phyloP scores from a whole-genome alignment of 2,113 vertebrate species.

The Urocynchramus pylzowi region DNA sequence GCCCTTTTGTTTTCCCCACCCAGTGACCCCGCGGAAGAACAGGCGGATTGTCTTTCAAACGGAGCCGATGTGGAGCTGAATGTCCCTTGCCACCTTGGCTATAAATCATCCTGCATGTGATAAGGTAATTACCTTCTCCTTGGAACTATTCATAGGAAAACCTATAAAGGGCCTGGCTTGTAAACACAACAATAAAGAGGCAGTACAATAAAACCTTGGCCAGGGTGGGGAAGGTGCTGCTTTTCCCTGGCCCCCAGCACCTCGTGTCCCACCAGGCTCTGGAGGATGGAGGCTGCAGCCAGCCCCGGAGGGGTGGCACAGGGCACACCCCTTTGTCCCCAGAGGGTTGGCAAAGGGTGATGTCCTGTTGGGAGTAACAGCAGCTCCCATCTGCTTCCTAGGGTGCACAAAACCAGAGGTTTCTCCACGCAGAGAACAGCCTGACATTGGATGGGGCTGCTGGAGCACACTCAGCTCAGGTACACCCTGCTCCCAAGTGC shows the following conservation, averaged over 20 bases:
- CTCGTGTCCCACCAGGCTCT: neutral
- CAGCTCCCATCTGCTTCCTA: neutral
- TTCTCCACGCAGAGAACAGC: neutral
- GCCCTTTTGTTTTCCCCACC: neutral
- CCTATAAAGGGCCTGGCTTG: slow-evolving; percentile 70
- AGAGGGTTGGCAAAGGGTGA: neutral
- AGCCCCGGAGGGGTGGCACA: accelerated
- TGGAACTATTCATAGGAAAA: slow-evolving; percentile 75
- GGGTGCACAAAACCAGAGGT: neutral
- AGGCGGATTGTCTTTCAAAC: slow-evolving; percentile 32
- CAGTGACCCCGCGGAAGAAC: neutral
- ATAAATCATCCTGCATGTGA: slow-evolving; percentile 76
- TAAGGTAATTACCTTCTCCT: slow-evolving; percentile 84
- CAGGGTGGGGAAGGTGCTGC: neutral
- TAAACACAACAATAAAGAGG: slow-evolving; percentile 34
- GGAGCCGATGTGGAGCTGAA: slow-evolving; percentile 14
- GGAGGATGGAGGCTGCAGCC: accelerated
- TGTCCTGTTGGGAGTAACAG: neutral
- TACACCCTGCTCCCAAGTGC: neutral
- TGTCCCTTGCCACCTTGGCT: slow-evolving; percentile 68
- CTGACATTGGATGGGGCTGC: accelerated
- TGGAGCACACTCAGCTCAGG: neutral
- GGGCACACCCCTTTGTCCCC: neutral
- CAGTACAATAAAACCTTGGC: slow-evolving; percentile 29
- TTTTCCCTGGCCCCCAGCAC: neutral